Evolutionary conservation across 2,797 vertebrate genomes (phyloP), one percentile per base, ranked within the genome.

Genomic region (Siniperca undulata): DNA sequence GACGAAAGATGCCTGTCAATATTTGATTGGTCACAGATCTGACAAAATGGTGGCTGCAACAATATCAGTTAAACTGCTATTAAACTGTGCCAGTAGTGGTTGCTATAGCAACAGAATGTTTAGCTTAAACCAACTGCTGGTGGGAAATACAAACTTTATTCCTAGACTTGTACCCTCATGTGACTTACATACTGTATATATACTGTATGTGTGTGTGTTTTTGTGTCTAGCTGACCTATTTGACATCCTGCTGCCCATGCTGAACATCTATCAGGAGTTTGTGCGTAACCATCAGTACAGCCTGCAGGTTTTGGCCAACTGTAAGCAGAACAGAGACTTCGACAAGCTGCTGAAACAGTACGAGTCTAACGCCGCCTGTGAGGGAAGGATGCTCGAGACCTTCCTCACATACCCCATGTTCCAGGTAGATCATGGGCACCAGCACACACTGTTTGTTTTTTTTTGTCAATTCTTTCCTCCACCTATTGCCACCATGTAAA

Each of bases 241-340:
- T 92, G 99, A 99, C 95, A 99, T 99, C 95, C 93, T 99, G 90
- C 96, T 99, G 89, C 99, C 98, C 10, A 99, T 99, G 99, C 95
- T 99, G 94, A 99, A 99, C 94, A 99, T 99, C 95, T 99, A 99
- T 89, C 99, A 99, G 96, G 99, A 99, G 94, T 99, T 99, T 97
- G 98, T 99, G 84, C 96, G 99, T 71, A 99, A 99, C 94, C 98
- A 99, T 90, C 98, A 99, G 82, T 99, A 99, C 89, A 99, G 99
- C 94, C 97, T 99, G 74, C 98, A 99, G 94, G 98, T 99, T 62
- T 95, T 99, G 78, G 98, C 99, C 92, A 99, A 99, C 94, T 99
- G 99, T 89, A 99, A 99, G 89, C 99, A 99, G 96, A 99, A 99
- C 94, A 95, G 99, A 91, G 99, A 99, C 95, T 99, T 99, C 88